Evolutionary conservation across 1,140 invertebrate genomes (phyloP).

Genomic region (Heliconius hermathena): DNA sequence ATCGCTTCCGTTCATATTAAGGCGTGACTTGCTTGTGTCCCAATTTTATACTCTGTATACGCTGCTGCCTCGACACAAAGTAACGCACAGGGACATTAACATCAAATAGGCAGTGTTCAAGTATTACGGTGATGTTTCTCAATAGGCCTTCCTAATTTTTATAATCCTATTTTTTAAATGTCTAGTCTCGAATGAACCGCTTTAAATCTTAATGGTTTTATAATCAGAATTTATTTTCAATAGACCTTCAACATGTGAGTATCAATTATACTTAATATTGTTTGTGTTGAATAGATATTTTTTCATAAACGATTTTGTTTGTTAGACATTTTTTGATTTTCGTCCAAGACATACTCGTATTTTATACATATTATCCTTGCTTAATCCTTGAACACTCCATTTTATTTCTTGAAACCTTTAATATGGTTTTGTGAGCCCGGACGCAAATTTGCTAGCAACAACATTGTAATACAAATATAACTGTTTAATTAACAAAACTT

Average conservation of each 20-base stretch:
- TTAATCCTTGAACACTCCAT: neutral
- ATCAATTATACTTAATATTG: neutral
- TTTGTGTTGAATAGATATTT: neutral
- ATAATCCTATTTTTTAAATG: neutral
- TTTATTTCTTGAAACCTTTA: neutral
- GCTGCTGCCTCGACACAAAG: conserved; percentile 39
- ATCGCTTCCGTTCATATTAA: conserved; percentile 21
- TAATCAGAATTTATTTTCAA: neutral
- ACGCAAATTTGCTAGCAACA: neutral
- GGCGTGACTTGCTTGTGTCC: conserved; percentile 18
- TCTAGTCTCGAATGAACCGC: neutral
- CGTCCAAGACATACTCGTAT: too few relatives aligned
- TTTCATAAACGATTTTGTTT: neutral
- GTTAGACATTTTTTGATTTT: too few relatives aligned
- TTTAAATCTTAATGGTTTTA: neutral
- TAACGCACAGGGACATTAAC: conserved; percentile 37
- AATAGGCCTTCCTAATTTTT: conserved; percentile 1
- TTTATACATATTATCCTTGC: neutral
- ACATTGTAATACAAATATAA: neutral
- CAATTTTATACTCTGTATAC: conserved; percentile 38
- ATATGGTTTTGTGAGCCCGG: neutral
- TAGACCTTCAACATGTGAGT: neutral
- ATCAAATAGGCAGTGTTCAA: conserved; percentile 19
- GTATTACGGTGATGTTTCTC: conserved; percentile 9
- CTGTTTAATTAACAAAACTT: neutral